A percentile compares a stretch with the other conserved stretches of the same genome.
Conservation (phyloP, 2,113 vertebrate genomes). For the Aphyosemion australe region DNA sequence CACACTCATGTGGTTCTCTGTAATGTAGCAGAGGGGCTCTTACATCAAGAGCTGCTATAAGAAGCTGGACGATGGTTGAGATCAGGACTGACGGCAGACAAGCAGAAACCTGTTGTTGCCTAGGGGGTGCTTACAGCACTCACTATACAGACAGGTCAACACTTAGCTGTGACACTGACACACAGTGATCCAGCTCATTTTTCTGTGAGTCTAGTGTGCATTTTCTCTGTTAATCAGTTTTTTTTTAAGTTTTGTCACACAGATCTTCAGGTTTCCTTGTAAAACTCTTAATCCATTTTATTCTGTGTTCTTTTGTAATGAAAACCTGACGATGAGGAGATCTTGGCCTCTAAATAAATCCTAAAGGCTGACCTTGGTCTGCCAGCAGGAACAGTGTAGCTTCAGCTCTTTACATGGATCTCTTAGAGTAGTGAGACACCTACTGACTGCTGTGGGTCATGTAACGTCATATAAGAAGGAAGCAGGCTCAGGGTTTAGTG, state of each 20-base stretch:
- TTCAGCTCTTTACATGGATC: not conserved
- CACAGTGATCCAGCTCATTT: no score
- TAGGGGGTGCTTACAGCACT: conserved; percentile 4
- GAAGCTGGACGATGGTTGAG: no score
- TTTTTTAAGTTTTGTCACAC: not conserved
- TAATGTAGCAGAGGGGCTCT: not conserved
- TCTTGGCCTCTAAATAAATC: conserved; percentile 23
- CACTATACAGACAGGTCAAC: not conserved
- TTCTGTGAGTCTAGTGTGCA: no score
- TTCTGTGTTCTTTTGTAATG: conserved; percentile 27
- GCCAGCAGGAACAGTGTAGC: not conserved
- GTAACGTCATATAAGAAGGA: not conserved
- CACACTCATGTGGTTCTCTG: not conserved
- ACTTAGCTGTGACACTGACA: not conserved
- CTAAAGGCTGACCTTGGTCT: conserved; percentile 29
- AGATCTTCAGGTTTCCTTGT: conserved; percentile 8
- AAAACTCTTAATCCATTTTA: conserved; percentile 20
- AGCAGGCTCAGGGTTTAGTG: no score
- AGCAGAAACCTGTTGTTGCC: conserved; percentile 24
- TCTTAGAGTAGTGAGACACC: conserved; percentile 54
- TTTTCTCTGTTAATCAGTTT: no score
- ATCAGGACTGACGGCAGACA: not conserved
- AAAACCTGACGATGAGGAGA: conserved; percentile 10
- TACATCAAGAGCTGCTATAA: not conserved
- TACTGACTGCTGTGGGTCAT: conserved; percentile 43